phyloP scores from a whole-genome alignment of 2,797 vertebrate genomes.

The Mareca penelope region DNA sequence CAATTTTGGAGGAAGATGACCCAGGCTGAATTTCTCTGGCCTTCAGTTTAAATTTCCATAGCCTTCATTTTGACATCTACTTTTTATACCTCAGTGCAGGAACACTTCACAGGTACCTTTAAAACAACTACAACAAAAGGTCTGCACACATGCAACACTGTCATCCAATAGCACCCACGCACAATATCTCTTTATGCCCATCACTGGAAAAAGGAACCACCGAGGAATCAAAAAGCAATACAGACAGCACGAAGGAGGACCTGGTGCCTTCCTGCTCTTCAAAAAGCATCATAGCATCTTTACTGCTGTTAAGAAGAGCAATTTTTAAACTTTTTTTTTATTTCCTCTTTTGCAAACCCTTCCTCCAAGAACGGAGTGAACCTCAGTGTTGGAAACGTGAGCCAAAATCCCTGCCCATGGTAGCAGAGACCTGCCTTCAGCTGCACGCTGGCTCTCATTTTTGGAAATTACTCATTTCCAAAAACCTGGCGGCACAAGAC shows the following conservation, averaged over 20 bases:
- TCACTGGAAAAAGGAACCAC: background rate
- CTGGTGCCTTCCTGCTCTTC: background rate
- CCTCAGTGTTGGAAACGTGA: background rate
- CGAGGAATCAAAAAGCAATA: background rate
- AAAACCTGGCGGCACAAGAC: background rate
- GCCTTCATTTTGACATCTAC: background rate
- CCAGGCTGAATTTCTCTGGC: background rate
- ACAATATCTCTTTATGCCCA: fast-evolving
- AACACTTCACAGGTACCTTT: background rate
- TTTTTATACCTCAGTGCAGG: background rate
- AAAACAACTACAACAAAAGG: background rate
- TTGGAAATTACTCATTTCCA: background rate
- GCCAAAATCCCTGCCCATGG: background rate
- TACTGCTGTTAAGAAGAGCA: background rate
- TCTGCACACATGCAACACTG: fast-evolving
- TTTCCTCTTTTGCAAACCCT: background rate
- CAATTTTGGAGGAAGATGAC: background rate
- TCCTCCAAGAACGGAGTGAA: background rate
- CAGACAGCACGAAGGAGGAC: background rate
- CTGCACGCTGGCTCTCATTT: background rate
- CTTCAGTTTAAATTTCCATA: background rate
- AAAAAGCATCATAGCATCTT: background rate
- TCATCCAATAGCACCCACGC: background rate
- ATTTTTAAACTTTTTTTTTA: no score
- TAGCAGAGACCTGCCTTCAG: constrained; percentile 19